Percentiles rank a stretch among this genome's conserved stretches.
Evolutionary conservation across 2,113 vertebrate species (phyloP).

Genomic region (Phyllostomus hastatus): DNA sequence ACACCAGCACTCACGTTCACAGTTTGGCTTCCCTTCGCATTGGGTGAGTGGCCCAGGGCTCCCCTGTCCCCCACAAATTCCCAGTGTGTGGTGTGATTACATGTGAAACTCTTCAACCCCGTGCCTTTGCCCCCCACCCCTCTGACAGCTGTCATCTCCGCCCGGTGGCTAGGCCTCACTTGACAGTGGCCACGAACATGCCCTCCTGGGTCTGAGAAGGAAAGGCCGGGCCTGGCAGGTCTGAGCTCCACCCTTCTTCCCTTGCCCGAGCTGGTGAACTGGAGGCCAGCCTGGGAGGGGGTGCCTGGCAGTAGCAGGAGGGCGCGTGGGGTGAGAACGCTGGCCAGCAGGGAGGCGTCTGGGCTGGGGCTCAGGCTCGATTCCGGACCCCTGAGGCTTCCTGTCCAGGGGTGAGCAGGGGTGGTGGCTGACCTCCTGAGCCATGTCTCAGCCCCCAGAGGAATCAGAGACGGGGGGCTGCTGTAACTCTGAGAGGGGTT

Average conservation of each 20-base stretch:
- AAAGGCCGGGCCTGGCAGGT: background rate
- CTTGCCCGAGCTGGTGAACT: background rate
- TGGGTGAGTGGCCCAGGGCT: background rate
- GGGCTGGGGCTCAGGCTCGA: background rate
- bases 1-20: background rate
- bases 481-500: background rate
- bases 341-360: background rate
- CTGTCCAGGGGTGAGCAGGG: background rate
- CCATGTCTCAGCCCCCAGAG: background rate
- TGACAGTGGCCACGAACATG: no score
- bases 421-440: background rate
- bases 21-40: background rate
- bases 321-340: background rate
- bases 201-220: background rate
- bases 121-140: background rate
- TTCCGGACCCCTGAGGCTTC: background rate
- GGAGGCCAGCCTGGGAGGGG: background rate
- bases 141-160: background rate
- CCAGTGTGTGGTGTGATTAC: slow-evolving; percentile 46
- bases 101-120: background rate
- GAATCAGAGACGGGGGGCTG: background rate
- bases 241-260: background rate
- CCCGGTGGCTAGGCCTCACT: background rate
- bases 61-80: background rate
- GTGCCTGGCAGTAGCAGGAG: background rate